Evolutionary conservation across 92 coral and sea anemone genomes (phyloP), one percentile per base, ranked within the genome.

Genomic region (Heteractis magnifica): DNA sequence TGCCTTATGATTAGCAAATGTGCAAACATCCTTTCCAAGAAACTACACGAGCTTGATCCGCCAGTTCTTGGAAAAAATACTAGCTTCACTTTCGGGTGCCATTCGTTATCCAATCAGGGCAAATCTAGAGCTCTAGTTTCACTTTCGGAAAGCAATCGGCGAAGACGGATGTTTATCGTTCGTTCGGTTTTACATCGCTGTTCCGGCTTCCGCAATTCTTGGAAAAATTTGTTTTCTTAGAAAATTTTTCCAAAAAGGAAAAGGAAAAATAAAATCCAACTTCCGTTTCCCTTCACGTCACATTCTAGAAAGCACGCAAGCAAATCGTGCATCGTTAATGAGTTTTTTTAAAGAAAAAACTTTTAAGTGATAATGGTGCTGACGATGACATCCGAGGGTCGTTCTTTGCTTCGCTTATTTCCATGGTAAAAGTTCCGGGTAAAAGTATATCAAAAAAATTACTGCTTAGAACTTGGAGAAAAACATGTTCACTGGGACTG

Each of bases 51-150:
- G 70, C 78, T 44, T 26, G 1, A 26, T 81, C 84, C 84, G 65
- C 84, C 84, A 81, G 71, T 81, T 81, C 84, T 81, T 55, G 84
- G 84, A 81, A 81, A 49, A 74, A 56, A 64, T 23, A 21, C 4
- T 15, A 51, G 58, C 6, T 49, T 50, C 26, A 4, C 65, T 12
- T 18, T 71, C 84, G 84, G 77, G 0, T 21, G 4, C 73, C 49
- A 19, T n/a, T 81, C 84, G 84, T 81, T 71, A 48, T 50, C 84
- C 84, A 81, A 81, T 81, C 84, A 70, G 62, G 65, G 26, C 49
- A 68, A 68, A 26, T 1, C 11, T 68, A 81, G 20, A 51, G 9
- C 3, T 7, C 23, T 23, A 5, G 76, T 18, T 21, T 56, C 19
- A 0, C 5, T 6, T 78, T 59, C 71, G 72, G 23, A 74, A 21